Evolutionary conservation across 2,888 invertebrate species (phyloP).

Genomic region (Ptycholaimellus sp.): DNA sequence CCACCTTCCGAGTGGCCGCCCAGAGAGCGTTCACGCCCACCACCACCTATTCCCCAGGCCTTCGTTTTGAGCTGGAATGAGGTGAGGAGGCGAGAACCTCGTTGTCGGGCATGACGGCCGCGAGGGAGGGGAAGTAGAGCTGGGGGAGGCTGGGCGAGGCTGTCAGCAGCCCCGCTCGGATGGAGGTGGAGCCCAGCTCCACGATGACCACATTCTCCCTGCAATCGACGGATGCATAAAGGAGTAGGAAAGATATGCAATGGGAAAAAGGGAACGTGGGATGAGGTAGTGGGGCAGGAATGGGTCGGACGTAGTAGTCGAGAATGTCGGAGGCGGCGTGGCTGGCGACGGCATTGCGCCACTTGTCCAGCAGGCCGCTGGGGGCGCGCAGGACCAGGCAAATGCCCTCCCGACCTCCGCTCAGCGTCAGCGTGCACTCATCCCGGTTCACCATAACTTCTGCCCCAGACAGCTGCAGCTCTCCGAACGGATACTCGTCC

Average conservation of each 20-base stretch:
- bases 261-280: conserved; percentile 9
- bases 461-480: conserved; percentile 17
- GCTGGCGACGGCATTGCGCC: conserved; percentile 34
- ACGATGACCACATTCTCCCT: conserved; percentile 34
- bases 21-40: conserved; percentile 30
- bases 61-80: too few relatives aligned
- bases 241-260: not conserved
- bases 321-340: conserved; percentile 30
- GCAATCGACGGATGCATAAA: conserved; percentile 2
- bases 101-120: conserved; percentile 12
- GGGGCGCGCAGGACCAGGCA: too few relatives aligned
- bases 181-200: conserved; percentile 36
- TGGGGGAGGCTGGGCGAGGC: conserved; percentile 32
- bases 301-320: conserved; percentile 33
- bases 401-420: not conserved
- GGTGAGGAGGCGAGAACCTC: conserved; percentile 12
- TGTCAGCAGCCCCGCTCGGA: conserved; percentile 34
- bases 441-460: conserved; percentile 18
- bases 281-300: conserved; percentile 22
- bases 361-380: conserved; percentile 24
- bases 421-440: conserved; percentile 13
- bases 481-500: conserved; percentile 19
- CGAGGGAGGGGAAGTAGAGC: conserved; percentile 35
- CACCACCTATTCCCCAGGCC: too few relatives aligned
- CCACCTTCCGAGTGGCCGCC: conserved; percentile 30